A percentile compares a stretch with the other conserved stretches of the same genome.
phyloP scores from a whole-genome alignment of 2,888 invertebrate genomes.

The Sesia apiformis region DNA sequence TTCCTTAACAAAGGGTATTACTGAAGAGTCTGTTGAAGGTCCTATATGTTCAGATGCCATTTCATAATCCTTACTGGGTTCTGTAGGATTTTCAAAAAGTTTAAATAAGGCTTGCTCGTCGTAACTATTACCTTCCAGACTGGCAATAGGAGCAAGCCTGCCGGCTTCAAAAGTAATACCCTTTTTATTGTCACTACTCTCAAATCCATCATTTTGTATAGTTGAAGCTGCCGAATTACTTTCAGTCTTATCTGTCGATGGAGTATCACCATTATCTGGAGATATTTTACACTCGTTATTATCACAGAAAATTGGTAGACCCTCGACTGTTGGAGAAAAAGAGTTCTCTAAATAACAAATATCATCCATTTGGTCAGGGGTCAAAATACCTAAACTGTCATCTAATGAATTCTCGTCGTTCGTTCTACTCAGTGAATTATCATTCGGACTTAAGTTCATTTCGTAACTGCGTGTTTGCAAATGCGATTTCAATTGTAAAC shows the following conservation, averaged over 20 bases:
- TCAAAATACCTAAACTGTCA: constrained; percentile 89
- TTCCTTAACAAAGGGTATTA: constrained; percentile 7
- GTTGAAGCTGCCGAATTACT: constrained; percentile 68
- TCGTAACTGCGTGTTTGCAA: constrained; percentile 45
- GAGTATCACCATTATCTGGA: constrained; percentile 68
- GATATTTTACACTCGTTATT: constrained; percentile 56
- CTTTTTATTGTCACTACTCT: constrained; percentile 22
- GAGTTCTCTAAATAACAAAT: constrained; percentile 77
- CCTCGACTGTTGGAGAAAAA: constrained; percentile 79
- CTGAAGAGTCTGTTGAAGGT: constrained; percentile 4
- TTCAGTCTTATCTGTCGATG: constrained; percentile 74
- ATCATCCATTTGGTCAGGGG: constrained; percentile 91
- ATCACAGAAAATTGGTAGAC: constrained; percentile 69
- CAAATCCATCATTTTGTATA: constrained; percentile 64
- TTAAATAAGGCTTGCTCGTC: constrained; percentile 25
- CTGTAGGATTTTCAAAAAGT: constrained; percentile 13
- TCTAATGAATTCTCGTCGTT: constrained; percentile 88
- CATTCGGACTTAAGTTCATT: constrained; percentile 59
- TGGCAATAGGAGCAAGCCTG: constrained; percentile 35
- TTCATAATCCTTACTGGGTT: constrained; percentile 1
- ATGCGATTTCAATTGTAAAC: constrained; percentile 58
- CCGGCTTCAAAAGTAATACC: constrained; percentile 17
- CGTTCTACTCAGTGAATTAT: constrained; percentile 57
- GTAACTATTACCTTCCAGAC: constrained; percentile 34
- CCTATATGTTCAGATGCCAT: constrained; percentile 1